Percentiles rank a stretch among this genome's conserved stretches.
Conservation (phyloP, 2,888 invertebrate species). For the Polydrusus tereticollis region DNA sequence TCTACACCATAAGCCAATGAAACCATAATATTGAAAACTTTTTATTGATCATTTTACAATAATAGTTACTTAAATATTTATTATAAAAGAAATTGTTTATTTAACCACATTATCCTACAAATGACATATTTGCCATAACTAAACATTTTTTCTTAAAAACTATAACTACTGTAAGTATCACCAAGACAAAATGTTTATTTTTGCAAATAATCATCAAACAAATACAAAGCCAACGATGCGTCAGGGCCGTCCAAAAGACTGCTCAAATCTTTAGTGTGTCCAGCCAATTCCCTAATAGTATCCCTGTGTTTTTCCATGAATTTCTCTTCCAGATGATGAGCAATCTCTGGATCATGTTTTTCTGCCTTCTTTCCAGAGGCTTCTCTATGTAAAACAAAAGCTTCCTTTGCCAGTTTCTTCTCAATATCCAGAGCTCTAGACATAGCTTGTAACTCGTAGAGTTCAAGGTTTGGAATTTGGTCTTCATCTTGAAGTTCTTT, state of each 20-base stretch:
- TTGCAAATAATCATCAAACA: constrained; percentile 79
- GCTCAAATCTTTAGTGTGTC: constrained; percentile 80
- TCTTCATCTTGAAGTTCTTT: constrained; percentile 58
- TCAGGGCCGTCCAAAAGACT: constrained; percentile 74
- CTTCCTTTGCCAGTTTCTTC: constrained; percentile 78
- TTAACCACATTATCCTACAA: constrained; percentile 5
- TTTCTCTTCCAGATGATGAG: constrained; percentile 82
- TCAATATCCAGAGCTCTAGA: constrained; percentile 82
- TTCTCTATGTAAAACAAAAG: constrained; percentile 75
- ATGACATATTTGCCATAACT: constrained; percentile 13
- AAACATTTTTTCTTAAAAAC: constrained; percentile 4
- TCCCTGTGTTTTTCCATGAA: constrained; percentile 80
- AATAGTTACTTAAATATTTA: not conserved
- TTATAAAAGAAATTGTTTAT: not conserved
- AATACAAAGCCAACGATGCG: constrained; percentile 75
- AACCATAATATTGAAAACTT: too few relatives aligned
- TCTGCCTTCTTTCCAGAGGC: constrained; percentile 54
- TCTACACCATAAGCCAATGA: too few relatives aligned
- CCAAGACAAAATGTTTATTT: constrained; percentile 25
- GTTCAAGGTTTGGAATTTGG: constrained; percentile 61
- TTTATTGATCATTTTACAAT: not conserved
- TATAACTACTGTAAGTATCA: constrained; percentile 13
- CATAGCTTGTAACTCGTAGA: constrained; percentile 79
- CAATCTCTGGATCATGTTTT: constrained; percentile 78
- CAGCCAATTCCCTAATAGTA: constrained; percentile 78